These are phyloP conservation scores for Congeria kusceri DNA, from an alignment of 2,888 invertebrate genomes.

Conservation along the genomic window DNA sequence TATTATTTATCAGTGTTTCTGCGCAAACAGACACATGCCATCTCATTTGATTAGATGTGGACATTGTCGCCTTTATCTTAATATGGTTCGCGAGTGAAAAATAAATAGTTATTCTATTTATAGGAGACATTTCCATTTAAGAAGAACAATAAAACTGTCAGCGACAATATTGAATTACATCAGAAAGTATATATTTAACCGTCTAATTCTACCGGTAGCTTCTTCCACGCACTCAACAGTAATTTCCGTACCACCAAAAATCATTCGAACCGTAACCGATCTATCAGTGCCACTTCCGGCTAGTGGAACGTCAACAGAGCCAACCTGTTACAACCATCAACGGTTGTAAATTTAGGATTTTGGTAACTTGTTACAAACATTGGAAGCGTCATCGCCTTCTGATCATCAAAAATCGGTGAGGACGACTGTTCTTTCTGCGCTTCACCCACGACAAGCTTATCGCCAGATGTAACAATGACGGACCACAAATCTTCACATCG, in stretches of 20 bases:
- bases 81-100: too few species aligned
- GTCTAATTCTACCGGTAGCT: slow-evolving; percentile 6
- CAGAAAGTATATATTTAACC: slow-evolving; percentile 3
- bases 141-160: too few species aligned
- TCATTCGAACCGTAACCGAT: neutral
- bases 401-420: neutral
- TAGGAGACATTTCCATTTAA: too few species aligned
- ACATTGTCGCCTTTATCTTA: too few species aligned
- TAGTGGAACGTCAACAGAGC: neutral
- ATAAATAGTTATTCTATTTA: too few species aligned
- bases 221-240: neutral
- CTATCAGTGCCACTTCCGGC: slow-evolving; percentile 4
- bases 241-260: slow-evolving; percentile 8
- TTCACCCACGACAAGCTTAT: neutral
- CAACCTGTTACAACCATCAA: neutral
- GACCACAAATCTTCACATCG: too few species aligned
- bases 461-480: neutral
- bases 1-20: too few species aligned
- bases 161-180: neutral
- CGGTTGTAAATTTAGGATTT: neutral
- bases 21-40: too few species aligned
- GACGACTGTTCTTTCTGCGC: neutral
- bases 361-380: neutral
- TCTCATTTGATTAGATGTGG: too few species aligned
- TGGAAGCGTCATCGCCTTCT: neutral